These are phyloP conservation scores for Lithobates sylvaticus DNA, from an alignment of 2,797 vertebrate species.

Conservation along the genomic window DNA sequence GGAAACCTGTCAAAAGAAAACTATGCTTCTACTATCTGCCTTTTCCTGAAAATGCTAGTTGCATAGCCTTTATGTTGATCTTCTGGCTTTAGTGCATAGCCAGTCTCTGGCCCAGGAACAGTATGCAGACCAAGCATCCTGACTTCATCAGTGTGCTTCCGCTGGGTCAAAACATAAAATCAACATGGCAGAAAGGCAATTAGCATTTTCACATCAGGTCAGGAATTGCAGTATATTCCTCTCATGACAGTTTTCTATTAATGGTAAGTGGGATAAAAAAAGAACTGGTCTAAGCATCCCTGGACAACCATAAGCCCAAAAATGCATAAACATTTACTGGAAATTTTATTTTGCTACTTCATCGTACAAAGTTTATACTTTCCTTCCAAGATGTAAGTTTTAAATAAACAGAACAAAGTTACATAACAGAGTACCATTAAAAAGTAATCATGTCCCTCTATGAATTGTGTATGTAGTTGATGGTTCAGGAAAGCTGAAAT, in stretches of 20 bases:
- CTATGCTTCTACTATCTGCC: neutral
- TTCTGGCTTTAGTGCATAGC: neutral
- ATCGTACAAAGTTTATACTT: neutral
- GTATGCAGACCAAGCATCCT: neutral
- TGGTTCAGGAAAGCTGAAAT: neutral
- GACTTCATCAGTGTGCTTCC: too few relatives aligned
- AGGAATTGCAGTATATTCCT: neutral
- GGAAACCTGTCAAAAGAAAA: too few relatives aligned
- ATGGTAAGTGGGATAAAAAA: neutral
- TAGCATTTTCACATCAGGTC: too few relatives aligned
- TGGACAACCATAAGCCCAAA: neutral
- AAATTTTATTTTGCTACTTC: neutral
- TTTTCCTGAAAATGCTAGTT: neutral
- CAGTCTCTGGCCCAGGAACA: neutral
- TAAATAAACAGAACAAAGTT: conserved; percentile 9
- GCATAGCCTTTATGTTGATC: neutral
- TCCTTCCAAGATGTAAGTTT: neutral
- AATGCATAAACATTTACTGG: conserved; percentile 7
- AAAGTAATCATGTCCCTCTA: neutral
- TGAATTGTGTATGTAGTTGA: neutral
- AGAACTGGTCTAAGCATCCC: neutral
- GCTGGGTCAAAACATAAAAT: too few relatives aligned
- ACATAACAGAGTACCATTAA: neutral
- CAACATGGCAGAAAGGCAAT: too few relatives aligned
- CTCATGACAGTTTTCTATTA: neutral